Percentiles rank a stretch among this genome's conserved stretches.
These are phyloP conservation scores for Scaptomyza parva DNA, from an alignment of 2,888 invertebrate genomes.

Conservation along the genomic window DNA sequence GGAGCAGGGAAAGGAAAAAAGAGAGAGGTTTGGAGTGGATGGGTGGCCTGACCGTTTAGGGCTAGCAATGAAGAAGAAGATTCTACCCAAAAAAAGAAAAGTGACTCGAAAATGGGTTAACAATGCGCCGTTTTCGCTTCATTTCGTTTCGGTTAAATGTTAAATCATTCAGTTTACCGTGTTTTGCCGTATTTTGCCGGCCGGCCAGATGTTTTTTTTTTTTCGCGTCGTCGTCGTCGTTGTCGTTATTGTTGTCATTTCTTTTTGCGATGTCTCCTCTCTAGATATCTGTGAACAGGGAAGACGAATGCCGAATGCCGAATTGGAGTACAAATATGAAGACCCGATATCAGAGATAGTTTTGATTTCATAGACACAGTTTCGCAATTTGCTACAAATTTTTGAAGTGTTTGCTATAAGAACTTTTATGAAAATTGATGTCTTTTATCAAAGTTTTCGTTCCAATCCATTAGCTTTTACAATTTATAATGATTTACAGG, in stretches of 20 bases:
- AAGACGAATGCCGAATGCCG: background rate
- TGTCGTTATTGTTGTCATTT: background rate
- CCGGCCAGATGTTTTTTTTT: conserved; percentile 9
- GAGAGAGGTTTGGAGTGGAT: too few species aligned
- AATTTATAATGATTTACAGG: background rate
- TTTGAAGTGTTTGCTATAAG: too few species aligned
- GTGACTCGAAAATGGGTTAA: conserved; percentile 21
- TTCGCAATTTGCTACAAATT: too few species aligned
- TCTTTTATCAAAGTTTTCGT: too few species aligned
- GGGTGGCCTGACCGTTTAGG: conserved; percentile 4
- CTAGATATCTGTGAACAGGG: background rate
- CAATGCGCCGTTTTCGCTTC: conserved; percentile 8
- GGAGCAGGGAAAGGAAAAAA: too few species aligned
- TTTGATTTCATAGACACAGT: background rate
- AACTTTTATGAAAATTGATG: too few species aligned
- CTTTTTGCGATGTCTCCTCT: background rate
- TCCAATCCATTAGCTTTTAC: background rate
- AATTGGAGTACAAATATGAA: background rate
- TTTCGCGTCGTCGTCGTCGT: background rate
- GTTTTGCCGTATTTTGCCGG: conserved; percentile 20
- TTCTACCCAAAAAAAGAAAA: conserved; percentile 9
- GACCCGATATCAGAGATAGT: background rate
- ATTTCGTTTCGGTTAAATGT: conserved; percentile 15
- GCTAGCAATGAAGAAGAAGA: too few species aligned
- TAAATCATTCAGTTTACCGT: conserved; percentile 36